These are phyloP conservation scores for Cydia fagiglandana DNA, from an alignment of 1,140 invertebrate species.

Conservation along the genomic window DNA sequence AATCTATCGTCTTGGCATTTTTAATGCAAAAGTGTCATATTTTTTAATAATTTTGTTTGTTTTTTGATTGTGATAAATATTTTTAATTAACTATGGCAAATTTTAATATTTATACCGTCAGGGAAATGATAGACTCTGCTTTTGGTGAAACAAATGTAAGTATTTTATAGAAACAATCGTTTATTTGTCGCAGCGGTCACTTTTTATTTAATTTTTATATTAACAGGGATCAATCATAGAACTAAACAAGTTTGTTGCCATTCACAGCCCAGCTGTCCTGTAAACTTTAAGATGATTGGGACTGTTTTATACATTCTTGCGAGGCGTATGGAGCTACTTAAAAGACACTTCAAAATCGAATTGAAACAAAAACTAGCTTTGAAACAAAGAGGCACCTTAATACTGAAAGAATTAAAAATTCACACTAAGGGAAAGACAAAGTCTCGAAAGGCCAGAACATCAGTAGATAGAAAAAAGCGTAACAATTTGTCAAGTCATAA, in stretches of 20 bases:
- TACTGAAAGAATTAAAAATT: not conserved
- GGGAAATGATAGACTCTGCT: conserved; percentile 19
- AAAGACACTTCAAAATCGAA: not conserved
- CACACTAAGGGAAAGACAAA: not conserved
- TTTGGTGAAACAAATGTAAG: conserved; percentile 16
- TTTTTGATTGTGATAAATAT: conserved; percentile 3
- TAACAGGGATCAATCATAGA: not conserved
- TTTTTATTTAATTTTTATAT: too few species aligned
- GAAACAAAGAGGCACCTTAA: not conserved
- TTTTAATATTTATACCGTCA: not conserved
- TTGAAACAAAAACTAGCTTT: not conserved
- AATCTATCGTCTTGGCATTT: not conserved
- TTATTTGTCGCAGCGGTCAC: too few species aligned
- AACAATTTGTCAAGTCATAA: not conserved
- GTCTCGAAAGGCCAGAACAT: not conserved
- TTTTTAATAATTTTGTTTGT: not conserved
- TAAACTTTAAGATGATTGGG: conserved; percentile 20
- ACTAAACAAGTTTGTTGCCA: not conserved
- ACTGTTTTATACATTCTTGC: conserved; percentile 20
- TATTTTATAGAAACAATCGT: not conserved
- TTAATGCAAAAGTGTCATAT: not conserved
- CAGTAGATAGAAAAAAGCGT: not conserved
- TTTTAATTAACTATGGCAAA: not conserved
- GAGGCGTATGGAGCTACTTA: not conserved
- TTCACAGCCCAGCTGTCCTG: not conserved